Conservation (phyloP, 1,140 invertebrate genomes). For the Cataglyphis hispanica region DNA sequence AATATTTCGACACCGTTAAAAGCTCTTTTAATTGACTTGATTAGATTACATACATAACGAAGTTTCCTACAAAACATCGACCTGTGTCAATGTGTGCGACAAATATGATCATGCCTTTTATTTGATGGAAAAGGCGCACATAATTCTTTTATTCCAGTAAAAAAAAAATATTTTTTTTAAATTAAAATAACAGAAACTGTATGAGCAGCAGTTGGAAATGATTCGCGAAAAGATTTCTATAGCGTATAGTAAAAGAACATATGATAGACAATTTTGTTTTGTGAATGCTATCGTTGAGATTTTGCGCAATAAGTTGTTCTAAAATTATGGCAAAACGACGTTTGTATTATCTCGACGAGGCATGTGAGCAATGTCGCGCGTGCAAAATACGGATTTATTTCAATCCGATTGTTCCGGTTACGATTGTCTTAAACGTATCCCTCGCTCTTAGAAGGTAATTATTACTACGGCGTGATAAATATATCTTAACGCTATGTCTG, state of each 20-base stretch:
- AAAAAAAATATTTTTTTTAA: neutral
- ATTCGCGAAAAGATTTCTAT: constrained; percentile 10
- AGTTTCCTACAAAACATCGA: constrained; percentile 10
- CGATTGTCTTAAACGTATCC: constrained; percentile 66
- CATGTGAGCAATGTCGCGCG: constrained; percentile 42
- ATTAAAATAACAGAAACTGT: neutral
- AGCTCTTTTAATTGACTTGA: constrained; percentile 31
- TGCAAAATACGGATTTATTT: constrained; percentile 63
- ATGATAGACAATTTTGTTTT: constrained; percentile 1
- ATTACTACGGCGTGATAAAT: constrained; percentile 68
- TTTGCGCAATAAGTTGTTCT: constrained; percentile 2
- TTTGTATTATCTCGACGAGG: constrained; percentile 13
- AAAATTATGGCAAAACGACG: constrained; percentile 49
- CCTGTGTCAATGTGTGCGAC: neutral
- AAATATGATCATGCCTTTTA: constrained; percentile 21
- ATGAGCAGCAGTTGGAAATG: neutral
- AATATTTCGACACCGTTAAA: constrained; percentile 16
- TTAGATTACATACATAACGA: constrained; percentile 35
- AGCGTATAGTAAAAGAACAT: neutral
- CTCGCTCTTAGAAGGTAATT: constrained; percentile 66
- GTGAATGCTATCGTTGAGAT: neutral
- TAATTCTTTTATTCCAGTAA: neutral
- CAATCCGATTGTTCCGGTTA: constrained; percentile 36
- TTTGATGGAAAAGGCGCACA: neutral
- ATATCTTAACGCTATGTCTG: constrained; percentile 45